phyloP scores from a whole-genome alignment of 2,113 vertebrate species.

The Bubo bubo region DNA sequence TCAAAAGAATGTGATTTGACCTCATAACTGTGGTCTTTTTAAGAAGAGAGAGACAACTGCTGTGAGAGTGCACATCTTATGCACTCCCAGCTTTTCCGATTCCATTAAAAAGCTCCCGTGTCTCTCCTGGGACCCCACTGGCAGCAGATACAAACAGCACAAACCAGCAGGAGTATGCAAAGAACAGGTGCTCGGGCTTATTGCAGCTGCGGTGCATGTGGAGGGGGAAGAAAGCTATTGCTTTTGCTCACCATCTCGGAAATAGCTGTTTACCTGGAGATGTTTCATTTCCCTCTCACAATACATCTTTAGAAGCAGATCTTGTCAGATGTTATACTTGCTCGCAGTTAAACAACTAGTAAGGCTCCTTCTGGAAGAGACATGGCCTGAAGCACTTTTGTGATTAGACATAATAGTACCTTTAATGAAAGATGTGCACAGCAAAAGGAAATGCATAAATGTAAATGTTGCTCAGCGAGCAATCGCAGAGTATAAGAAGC shows the following conservation, averaged over 20 bases:
- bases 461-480: not conserved
- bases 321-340: not conserved
- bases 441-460: not conserved
- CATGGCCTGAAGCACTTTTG: not conserved
- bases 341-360: not conserved
- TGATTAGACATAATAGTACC: not conserved
- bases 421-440: not conserved
- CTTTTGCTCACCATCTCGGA: not conserved
- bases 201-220: not conserved
- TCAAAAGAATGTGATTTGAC: slow-evolving; percentile 38
- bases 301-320: not conserved
- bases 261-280: not conserved
- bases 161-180: slow-evolving; percentile 69
- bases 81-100: slow-evolving; percentile 62
- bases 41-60: slow-evolving; percentile 49
- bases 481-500: fast-evolving
- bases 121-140: slow-evolving; percentile 37
- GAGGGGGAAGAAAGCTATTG: not conserved
- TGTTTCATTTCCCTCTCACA: not conserved
- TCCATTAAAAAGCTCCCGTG: slow-evolving; percentile 52
- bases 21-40: not conserved
- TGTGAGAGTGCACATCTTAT: slow-evolving; percentile 55
- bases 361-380: not conserved
- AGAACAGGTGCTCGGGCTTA: slow-evolving; percentile 68
- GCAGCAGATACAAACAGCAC: slow-evolving; percentile 63